These are phyloP conservation scores for Amblyjoppa fuscipennis DNA, from an alignment of 2,888 invertebrate genomes.

Conservation along the genomic window DNA sequence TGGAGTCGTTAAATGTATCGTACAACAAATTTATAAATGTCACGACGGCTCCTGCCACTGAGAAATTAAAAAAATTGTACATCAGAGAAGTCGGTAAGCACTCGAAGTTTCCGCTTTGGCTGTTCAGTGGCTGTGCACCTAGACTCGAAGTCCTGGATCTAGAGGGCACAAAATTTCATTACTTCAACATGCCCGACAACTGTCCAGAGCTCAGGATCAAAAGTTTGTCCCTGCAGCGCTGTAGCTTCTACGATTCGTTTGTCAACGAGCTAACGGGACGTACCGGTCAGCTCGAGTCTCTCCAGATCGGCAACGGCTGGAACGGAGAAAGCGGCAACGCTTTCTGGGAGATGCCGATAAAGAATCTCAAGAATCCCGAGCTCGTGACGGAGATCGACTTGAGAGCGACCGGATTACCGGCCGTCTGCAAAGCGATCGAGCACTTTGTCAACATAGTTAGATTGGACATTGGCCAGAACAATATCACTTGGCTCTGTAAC, in stretches of 20 bases:
- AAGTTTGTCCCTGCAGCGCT: conserved; percentile 74
- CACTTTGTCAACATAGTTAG: conserved; percentile 71
- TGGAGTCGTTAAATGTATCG: conserved; percentile 75
- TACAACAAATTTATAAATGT: conserved; percentile 70
- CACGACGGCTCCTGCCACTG: conserved; percentile 70
- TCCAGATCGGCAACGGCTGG: conserved; percentile 73
- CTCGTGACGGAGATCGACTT: conserved; percentile 70
- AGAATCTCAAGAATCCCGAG: conserved; percentile 59
- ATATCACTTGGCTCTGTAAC: conserved; percentile 74
- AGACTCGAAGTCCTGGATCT: conserved; percentile 75
- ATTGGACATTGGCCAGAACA: conserved; percentile 76
- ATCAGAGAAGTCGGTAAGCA: conserved; percentile 68
- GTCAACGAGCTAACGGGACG: conserved; percentile 69
- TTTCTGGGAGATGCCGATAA: conserved; percentile 69
- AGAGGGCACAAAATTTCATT: conserved; percentile 74
- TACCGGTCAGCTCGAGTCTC: conserved; percentile 70
- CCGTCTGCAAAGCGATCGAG: conserved; percentile 66
- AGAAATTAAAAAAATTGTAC: conserved; percentile 73
- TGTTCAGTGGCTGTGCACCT: conserved; percentile 72
- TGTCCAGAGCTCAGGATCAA: conserved; percentile 66
- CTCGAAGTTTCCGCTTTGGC: conserved; percentile 77
- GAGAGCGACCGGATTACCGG: conserved; percentile 60
- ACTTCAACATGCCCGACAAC: conserved; percentile 57
- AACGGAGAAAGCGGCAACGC: conserved; percentile 49
- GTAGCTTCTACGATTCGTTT: conserved; percentile 68